Conservation (phyloP, 2,113 vertebrate genomes). For the Cygnus buccinator region DNA sequence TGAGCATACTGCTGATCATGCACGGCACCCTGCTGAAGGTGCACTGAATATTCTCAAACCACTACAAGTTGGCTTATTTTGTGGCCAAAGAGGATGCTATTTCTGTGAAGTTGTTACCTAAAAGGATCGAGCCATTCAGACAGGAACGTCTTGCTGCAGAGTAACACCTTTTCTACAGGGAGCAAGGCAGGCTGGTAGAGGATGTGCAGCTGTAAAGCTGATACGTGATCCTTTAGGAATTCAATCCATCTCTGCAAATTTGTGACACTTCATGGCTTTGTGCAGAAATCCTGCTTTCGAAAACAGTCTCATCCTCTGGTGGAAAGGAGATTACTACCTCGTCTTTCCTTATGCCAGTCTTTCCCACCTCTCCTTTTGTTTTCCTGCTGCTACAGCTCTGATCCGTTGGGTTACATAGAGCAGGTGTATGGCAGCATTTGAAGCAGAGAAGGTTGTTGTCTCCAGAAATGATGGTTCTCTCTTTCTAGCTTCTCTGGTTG, state of each 20-base stretch:
- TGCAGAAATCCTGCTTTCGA: not conserved
- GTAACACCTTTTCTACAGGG: not conserved
- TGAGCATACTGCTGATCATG: not conserved
- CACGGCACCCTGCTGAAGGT: not conserved
- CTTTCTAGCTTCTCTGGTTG: not conserved
- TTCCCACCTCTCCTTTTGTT: not conserved
- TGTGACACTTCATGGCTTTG: accelerated
- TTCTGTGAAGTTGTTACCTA: not conserved
- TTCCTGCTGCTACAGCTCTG: not conserved
- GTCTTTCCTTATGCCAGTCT: not conserved
- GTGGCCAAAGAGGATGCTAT: not conserved
- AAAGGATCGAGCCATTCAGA: not conserved
- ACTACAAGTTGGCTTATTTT: not conserved
- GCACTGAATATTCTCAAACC: not conserved
- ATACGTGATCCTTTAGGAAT: no score
- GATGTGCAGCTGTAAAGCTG: no score
- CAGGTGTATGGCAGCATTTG: not conserved
- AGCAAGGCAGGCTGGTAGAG: no score
- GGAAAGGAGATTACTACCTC: not conserved
- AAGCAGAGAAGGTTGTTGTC: not conserved
- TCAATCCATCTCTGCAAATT: not conserved
- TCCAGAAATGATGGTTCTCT: not conserved
- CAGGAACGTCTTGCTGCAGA: not conserved
- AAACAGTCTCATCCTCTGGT: not conserved
- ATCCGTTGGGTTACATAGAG: accelerated